Evolutionary conservation across 2,113 vertebrate species (phyloP).

Genomic region (Oplegnathus fasciatus): DNA sequence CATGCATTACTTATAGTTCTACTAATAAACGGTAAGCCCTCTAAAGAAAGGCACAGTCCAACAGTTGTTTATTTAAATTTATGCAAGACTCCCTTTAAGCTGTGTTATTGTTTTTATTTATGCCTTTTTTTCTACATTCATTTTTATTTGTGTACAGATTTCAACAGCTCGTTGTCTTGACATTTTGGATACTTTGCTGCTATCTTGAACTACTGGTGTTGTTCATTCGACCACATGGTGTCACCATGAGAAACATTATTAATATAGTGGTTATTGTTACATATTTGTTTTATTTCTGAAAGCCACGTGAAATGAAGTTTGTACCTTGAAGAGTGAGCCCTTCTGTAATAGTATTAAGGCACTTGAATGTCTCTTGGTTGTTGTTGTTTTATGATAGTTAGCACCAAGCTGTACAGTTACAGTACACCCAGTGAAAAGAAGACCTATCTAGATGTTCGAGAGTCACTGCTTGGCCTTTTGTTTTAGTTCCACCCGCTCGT

Average conservation of each 20-base stretch:
- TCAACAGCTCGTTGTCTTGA: conserved; percentile 77
- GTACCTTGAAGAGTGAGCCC: conserved; percentile 79
- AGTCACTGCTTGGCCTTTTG: conserved; percentile 80
- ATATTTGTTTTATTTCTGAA: conserved; percentile 68
- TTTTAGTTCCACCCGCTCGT: conserved; percentile 70
- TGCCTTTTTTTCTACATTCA: conserved; percentile 76
- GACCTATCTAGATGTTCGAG: conserved; percentile 76
- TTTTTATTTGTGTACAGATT: conserved; percentile 84
- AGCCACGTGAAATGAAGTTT: conserved; percentile 79
- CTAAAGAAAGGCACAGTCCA: conserved; percentile 77
- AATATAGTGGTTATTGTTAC: conserved; percentile 77
- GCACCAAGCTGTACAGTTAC: conserved; percentile 84
- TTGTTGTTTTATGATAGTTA: conserved; percentile 83
- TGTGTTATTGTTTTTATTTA: conserved; percentile 77
- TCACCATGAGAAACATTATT: conserved; percentile 71
- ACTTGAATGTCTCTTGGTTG: conserved; percentile 84
- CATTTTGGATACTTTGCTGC: conserved; percentile 85
- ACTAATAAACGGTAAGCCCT: conserved; percentile 78
- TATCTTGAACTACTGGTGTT: conserved; percentile 85
- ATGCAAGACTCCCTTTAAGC: conserved; percentile 88
- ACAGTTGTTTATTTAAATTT: conserved; percentile 82
- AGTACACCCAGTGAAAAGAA: conserved; percentile 81
- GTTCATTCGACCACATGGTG: conserved; percentile 76
- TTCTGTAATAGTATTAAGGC: conserved; percentile 81
- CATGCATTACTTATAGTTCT: conserved; percentile 80